Conservation (phyloP, 2,797 vertebrate species). For the Halcyon smyrnensis region DNA sequence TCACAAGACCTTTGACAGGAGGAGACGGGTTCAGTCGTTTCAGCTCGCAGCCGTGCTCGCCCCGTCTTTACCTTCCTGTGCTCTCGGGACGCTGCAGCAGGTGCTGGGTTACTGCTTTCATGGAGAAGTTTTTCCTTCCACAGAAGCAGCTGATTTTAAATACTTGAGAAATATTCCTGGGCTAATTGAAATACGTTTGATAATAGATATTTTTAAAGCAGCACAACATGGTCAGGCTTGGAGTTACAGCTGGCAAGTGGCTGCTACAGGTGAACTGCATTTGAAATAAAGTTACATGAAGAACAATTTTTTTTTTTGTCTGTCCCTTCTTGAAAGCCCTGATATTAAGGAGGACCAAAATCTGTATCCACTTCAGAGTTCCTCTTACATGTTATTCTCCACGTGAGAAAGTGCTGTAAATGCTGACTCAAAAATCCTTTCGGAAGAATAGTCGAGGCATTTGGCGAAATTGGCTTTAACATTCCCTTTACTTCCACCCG, state of each 20-base stretch:
- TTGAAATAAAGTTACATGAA: neutral
- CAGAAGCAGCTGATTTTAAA: neutral
- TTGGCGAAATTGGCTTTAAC: neutral
- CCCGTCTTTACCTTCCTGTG: neutral
- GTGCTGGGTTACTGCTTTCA: neutral
- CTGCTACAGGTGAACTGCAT: neutral
- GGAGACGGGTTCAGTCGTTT: neutral
- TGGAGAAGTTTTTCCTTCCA: neutral
- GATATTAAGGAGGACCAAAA: neutral
- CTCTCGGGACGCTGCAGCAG: neutral
- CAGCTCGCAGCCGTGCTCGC: fast-evolving
- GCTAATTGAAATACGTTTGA: neutral
- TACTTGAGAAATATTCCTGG: neutral
- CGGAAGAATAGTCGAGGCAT: neutral
- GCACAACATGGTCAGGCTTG: neutral
- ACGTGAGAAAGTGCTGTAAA: neutral
- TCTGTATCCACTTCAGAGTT: neutral
- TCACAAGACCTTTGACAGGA: neutral
- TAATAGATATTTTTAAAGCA: neutral
- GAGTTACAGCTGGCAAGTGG: neutral
- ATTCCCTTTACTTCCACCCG: neutral
- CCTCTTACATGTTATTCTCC: neutral
- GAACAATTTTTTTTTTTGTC: neutral
- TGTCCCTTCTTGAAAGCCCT: neutral
- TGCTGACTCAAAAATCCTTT: neutral